These are phyloP conservation scores for Todiramphus saurophagus DNA, from an alignment of 2,113 vertebrate species.

Conservation along the genomic window DNA sequence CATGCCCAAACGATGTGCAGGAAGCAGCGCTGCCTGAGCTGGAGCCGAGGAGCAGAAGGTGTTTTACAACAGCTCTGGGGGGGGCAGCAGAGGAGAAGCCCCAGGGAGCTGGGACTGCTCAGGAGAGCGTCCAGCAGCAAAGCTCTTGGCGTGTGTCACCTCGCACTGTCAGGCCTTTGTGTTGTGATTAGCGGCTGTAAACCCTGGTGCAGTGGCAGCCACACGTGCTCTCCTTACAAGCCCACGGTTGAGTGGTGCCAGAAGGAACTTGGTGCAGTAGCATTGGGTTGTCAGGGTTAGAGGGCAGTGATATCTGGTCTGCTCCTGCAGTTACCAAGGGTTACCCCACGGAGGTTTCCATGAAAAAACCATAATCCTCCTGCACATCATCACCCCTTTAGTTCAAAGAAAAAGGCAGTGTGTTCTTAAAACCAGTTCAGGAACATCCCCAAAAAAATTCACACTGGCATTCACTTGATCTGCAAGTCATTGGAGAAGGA, in stretches of 20 bases:
- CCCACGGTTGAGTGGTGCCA: accelerated
- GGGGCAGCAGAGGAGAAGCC: not conserved
- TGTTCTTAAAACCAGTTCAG: not conserved
- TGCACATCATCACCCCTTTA: accelerated
- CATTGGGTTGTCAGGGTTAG: not conserved
- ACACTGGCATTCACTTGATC: not conserved
- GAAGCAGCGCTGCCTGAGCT: not conserved
- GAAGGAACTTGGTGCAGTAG: accelerated
- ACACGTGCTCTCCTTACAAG: not conserved
- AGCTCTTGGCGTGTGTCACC: not conserved
- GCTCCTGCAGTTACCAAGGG: not conserved
- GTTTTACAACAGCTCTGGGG: accelerated
- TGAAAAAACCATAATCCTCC: not conserved
- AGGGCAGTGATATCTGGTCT: accelerated
- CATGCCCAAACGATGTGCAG: accelerated
- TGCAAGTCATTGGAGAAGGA: slow-evolving; percentile 11
- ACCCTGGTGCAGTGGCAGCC: accelerated
- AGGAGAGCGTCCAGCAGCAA: not conserved
- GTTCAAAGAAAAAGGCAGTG: not conserved
- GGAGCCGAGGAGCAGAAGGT: not conserved
- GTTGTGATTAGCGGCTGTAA: not conserved
- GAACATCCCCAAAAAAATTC: not conserved
- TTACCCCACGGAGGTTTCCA: not conserved
- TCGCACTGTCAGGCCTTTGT: not conserved
- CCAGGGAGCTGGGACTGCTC: not conserved